Percentiles rank a stretch among this genome's conserved stretches.
These are phyloP conservation scores for Hydropsyche tenuis DNA, from an alignment of 1,140 invertebrate genomes.

Conservation along the genomic window DNA sequence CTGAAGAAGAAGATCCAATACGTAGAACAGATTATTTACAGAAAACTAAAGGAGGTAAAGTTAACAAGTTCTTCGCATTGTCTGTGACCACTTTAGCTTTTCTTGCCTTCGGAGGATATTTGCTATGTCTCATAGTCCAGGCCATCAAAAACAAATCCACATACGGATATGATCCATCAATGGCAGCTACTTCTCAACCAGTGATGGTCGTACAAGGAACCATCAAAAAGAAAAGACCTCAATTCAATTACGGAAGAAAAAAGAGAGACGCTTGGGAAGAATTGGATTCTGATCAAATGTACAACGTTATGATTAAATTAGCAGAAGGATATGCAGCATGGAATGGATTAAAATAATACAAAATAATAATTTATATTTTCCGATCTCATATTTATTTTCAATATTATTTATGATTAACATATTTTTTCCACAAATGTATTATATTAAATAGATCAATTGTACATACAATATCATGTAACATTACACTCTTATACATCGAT, in stretches of 20 bases:
- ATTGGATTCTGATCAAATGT: constrained; percentile 60
- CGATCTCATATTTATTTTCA: no score
- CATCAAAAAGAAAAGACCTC: constrained; percentile 58
- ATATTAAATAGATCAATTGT: no score
- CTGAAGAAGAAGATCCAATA: constrained; percentile 52
- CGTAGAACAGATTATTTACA: constrained; percentile 54
- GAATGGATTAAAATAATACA: constrained; percentile 42
- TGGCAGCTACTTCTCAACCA: constrained; percentile 53
- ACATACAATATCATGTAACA: no score
- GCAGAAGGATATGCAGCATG: constrained; percentile 65
- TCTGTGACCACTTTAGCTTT: constrained; percentile 77
- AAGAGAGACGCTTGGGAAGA: constrained; percentile 53
- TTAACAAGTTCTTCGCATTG: constrained; percentile 74
- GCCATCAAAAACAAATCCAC: constrained; percentile 67
- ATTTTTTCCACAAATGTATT: no score
- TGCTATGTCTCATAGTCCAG: constrained; percentile 75
- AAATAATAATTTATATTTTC: no score
- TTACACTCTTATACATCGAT: no score
- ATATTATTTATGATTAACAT: no score
- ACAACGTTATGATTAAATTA: constrained; percentile 59
- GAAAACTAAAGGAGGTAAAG: constrained; percentile 58
- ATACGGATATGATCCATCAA: constrained; percentile 46
- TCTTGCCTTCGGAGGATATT: constrained; percentile 78
- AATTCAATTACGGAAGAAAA: constrained; percentile 55
- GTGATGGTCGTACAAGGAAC: constrained; percentile 55